Evolutionary conservation across 2,113 vertebrate genomes (phyloP).

Genomic region (Xenopus tropicalis): DNA sequence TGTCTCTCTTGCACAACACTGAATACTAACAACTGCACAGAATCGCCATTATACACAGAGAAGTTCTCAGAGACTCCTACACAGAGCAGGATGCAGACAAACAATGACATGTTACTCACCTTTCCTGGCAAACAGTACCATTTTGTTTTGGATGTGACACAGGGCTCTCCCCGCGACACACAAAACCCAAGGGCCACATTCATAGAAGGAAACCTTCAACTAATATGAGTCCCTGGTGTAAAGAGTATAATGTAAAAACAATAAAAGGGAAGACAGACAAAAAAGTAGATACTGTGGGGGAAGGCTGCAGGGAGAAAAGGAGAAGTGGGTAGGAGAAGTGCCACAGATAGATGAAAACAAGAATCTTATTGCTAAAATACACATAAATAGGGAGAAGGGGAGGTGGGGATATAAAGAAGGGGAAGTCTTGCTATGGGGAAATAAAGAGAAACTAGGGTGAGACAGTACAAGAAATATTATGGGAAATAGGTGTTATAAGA

Average conservation of each 20-base stretch:
- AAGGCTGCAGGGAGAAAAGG: conserved; percentile 3
- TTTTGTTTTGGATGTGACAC: conserved; percentile 49
- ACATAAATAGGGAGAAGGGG: background rate
- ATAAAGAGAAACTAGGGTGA: background rate
- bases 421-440: background rate
- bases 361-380: background rate
- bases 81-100: background rate
- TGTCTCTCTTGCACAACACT: too few species aligned
- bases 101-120: conserved; percentile 44
- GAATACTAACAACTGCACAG: too few species aligned
- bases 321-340: conserved; percentile 1
- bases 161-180: background rate
- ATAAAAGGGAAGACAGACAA: conserved; percentile 47
- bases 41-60: background rate
- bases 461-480: background rate
- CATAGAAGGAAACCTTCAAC: conserved; percentile 20
- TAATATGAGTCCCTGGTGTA: background rate
- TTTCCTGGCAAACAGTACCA: conserved; percentile 54
- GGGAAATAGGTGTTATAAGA: too few species aligned
- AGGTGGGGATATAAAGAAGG: conserved; percentile 22
- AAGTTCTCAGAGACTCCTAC: background rate
- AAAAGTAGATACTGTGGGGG: background rate
- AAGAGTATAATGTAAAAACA: conserved; percentile 47
- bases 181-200: conserved; percentile 29
- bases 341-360: background rate